These are phyloP conservation scores for Nematopogon swammerdamellus DNA, from an alignment of 2,888 invertebrate species.

Conservation along the genomic window DNA sequence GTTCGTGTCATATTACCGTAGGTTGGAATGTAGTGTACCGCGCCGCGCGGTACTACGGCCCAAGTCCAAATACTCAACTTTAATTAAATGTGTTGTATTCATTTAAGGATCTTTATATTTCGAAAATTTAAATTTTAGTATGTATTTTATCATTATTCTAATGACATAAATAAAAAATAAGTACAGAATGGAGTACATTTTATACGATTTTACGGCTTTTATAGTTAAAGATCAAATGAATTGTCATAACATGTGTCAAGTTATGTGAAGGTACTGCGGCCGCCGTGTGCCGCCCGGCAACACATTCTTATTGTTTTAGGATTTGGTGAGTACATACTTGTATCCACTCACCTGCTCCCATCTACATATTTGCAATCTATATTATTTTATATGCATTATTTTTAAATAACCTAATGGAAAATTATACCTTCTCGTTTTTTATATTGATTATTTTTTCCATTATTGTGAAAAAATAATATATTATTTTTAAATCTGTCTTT, in stretches of 20 bases:
- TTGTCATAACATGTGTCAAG: no score
- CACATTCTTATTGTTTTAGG: no score
- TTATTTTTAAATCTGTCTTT: no score
- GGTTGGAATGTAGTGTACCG: background rate
- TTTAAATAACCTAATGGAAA: no score
- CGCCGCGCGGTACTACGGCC: background rate
- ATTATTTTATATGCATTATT: background rate
- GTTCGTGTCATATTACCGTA: background rate
- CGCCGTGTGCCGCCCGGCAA: no score
- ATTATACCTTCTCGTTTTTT: no score
- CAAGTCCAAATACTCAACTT: background rate
- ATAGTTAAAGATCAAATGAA: slow-evolving; percentile 12
- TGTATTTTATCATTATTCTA: background rate
- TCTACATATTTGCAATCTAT: no score
- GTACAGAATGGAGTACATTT: slow-evolving; percentile 53
- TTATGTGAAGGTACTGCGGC: no score
- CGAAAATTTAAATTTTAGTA: background rate
- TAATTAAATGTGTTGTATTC: background rate
- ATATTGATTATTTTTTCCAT: no score
- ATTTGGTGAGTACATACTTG: no score
- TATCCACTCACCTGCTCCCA: no score
- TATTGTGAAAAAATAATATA: no score
- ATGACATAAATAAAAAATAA: slow-evolving; percentile 21
- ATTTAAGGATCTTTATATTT: background rate
- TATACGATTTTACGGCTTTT: slow-evolving; percentile 41